Percentiles rank a stretch among this genome's conserved stretches.
phyloP scores from a whole-genome alignment of 2,113 vertebrate genomes.

The Equus quagga region DNA sequence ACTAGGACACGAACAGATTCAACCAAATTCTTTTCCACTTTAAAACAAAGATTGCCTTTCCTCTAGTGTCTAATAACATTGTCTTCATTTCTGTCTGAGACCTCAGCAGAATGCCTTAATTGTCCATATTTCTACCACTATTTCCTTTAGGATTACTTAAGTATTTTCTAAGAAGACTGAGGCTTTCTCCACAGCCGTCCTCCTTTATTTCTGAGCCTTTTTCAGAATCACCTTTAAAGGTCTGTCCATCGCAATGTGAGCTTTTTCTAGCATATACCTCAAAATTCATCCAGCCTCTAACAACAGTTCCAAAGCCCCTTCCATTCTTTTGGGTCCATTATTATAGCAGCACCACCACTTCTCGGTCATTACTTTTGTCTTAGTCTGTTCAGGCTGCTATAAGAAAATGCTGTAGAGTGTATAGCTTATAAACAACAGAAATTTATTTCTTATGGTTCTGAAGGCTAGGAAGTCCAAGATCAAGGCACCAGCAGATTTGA shows the following conservation, averaged over 20 bases:
- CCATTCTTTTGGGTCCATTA: neutral
- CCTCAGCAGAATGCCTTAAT: neutral
- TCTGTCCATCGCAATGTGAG: neutral
- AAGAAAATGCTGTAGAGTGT: neutral
- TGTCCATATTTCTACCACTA: neutral
- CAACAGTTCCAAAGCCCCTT: neutral
- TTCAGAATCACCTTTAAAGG: neutral
- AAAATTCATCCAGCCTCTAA: neutral
- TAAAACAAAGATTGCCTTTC: neutral
- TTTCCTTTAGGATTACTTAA: neutral
- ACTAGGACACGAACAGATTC: neutral
- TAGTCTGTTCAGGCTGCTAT: neutral
- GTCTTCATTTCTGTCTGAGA: neutral
- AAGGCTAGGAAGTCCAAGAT: neutral
- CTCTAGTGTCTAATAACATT: neutral
- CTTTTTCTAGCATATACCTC: neutral
- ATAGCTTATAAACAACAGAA: neutral
- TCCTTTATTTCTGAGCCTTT: neutral
- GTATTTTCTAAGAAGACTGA: neutral
- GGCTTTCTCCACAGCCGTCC: neutral
- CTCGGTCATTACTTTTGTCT: neutral
- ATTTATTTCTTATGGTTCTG: neutral
- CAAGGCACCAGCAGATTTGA: neutral
- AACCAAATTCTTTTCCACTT: neutral
- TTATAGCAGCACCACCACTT: neutral